Percentiles rank a stretch among this genome's conserved stretches.
phyloP scores from a whole-genome alignment of 2,888 invertebrate species.

The Nyleta sp. region DNA sequence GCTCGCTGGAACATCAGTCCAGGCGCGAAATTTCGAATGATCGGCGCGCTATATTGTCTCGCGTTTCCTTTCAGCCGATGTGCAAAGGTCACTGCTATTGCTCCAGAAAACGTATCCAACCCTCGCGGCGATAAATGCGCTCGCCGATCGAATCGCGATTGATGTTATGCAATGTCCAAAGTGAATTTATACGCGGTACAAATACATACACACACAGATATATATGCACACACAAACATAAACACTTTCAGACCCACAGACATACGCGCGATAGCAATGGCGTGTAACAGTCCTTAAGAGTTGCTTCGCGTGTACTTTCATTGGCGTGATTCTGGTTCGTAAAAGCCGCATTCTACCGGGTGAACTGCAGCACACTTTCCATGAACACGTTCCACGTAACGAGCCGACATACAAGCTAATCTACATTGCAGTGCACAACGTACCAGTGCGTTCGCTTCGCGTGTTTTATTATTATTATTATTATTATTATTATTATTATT shows the following conservation, averaged over 20 bases:
- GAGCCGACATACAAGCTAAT: constrained; percentile 57
- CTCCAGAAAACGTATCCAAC: constrained; percentile 64
- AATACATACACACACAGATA: constrained; percentile 28
- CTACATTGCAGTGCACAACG: constrained; percentile 51
- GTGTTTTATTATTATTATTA: constrained; percentile 48
- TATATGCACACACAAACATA: constrained; percentile 16
- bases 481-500: background rate
- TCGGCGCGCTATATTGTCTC: constrained; percentile 17
- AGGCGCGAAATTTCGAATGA: constrained; percentile 39
- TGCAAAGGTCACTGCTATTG: constrained; percentile 67
- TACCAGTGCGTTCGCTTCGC: constrained; percentile 52
- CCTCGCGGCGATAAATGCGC: constrained; percentile 64
- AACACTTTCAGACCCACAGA: constrained; percentile 2
- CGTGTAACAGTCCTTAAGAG: constrained; percentile 59
- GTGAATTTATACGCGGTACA: constrained; percentile 64
- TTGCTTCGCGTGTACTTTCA: constrained; percentile 68
- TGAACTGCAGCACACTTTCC: constrained; percentile 66
- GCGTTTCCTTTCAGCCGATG: constrained; percentile 36
- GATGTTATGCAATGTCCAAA: constrained; percentile 66
- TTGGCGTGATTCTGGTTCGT: constrained; percentile 73
- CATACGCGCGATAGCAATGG: constrained; percentile 34
- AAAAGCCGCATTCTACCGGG: constrained; percentile 73
- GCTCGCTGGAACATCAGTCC: constrained; percentile 3
- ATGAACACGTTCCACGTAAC: constrained; percentile 64
- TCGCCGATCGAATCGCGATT: constrained; percentile 66